Evolutionary conservation across 2,113 vertebrate species (phyloP).

Genomic region (Pedionomus torquatus): DNA sequence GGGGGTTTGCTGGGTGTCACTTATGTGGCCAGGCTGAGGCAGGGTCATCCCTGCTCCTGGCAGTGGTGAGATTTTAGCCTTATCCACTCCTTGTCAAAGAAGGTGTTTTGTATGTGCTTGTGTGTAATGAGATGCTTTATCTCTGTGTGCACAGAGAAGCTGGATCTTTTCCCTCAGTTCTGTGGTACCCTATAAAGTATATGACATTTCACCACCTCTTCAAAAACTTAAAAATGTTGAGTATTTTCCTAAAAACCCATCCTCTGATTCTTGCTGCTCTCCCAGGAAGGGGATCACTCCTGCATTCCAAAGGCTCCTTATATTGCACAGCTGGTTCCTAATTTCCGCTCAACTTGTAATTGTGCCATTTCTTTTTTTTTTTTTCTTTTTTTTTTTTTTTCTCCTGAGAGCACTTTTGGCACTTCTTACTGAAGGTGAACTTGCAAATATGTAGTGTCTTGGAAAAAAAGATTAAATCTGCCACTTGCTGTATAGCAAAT

Average conservation of each 20-base stretch:
- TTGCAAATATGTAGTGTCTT: background rate
- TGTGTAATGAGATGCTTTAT: background rate
- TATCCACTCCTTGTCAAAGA: background rate
- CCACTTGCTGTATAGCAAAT: background rate
- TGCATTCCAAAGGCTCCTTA: background rate
- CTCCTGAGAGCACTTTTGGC: conserved; percentile 19
- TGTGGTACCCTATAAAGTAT: background rate
- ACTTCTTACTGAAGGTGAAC: conserved; percentile 29
- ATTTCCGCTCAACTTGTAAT: background rate
- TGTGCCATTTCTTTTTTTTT: conserved; percentile 17
- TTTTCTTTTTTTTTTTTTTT: conserved; percentile 24
- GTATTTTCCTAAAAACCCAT: background rate
- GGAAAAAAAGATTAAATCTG: background rate
- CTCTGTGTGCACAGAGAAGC: rapidly evolving
- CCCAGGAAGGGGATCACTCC: background rate
- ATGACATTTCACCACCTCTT: background rate
- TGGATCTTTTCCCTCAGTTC: background rate
- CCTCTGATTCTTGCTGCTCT: background rate
- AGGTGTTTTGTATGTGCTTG: rapidly evolving
- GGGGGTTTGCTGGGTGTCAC: background rate
- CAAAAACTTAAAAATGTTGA: background rate
- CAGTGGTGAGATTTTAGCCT: background rate
- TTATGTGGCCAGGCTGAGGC: background rate
- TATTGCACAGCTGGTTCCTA: background rate
- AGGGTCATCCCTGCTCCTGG: no score